Evolutionary conservation across 2,888 invertebrate species (phyloP), one percentile per base, ranked within the genome.

Genomic region (Hydriomena furcata): DNA sequence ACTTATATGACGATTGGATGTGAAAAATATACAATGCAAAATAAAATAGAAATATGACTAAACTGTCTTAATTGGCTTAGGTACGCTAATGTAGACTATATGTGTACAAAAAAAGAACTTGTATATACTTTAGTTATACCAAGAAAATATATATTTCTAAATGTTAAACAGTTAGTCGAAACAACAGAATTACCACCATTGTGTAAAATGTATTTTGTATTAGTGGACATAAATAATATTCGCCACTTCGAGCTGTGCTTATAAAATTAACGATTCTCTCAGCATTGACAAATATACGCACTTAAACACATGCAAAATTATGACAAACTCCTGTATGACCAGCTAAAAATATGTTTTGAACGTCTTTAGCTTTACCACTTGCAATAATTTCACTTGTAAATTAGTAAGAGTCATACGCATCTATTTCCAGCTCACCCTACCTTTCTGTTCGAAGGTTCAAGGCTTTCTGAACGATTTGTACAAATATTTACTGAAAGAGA

Each of bases 401-500:
- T 61, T 50, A 45, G 53, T 53, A 49, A 40, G 52, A 47, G 35
- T 47, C 45, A 52, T 46, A 34, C 25, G 12, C 25, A 5, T 63
- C 60, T 65, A 65, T 65, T 65, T 64, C 44, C 47, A 61, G 58
- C 52, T 42, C 28, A 44, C 47, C 43, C 52, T 43, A 47, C 52
- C 43, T 43, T 35, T 37, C 58, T 55, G 58, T 54, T 52, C 38
- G 51, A 48, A 57, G 52, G 65, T 65, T 61, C 63, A 63, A 64
- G 65, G 62, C 36, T 60, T 47, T 51, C 47, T 59, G 52, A 55
- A 51, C 48, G 62, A 56, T 60, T 63, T 53, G 56, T 61, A 64
- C 62, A 65, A 69, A 68, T 64, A 66, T 69, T 69, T 69, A 68
- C 58, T 65, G 47, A 46, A 42, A 40, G 36, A 56, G 50, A 40